phyloP scores from a whole-genome alignment of 2,888 invertebrate genomes.

The Brachypalpus laphriformis region DNA sequence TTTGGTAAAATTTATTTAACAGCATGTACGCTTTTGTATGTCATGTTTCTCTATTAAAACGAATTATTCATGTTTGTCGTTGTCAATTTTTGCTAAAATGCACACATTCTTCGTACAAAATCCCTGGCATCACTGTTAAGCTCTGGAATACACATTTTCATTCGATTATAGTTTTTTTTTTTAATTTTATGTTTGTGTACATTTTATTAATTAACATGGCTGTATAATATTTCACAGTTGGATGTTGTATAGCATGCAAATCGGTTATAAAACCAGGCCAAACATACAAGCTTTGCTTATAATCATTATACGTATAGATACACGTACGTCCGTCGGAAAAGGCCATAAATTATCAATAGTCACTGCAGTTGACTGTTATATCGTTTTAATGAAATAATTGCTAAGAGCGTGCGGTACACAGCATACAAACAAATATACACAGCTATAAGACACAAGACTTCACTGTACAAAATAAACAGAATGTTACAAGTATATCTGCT shows the following conservation, averaged over 20 bases:
- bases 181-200: slow-evolving; percentile 29
- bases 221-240: slow-evolving; percentile 60
- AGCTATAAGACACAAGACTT: not conserved
- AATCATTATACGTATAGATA: slow-evolving; percentile 43
- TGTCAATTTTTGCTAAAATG: slow-evolving; percentile 20
- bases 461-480: slow-evolving; percentile 42
- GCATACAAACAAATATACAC: slow-evolving; percentile 9
- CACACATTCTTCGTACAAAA: not conserved
- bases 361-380: slow-evolving; percentile 76
- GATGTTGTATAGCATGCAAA: slow-evolving; percentile 62
- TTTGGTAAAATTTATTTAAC: not conserved
- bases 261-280: slow-evolving; percentile 62
- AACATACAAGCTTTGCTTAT: slow-evolving; percentile 41
- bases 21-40: not conserved
- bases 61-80: slow-evolving; percentile 27
- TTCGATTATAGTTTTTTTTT: slow-evolving; percentile 7
- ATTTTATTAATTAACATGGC: slow-evolving; percentile 69
- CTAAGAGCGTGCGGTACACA: slow-evolving; percentile 70
- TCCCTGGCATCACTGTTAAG: slow-evolving; percentile 20
- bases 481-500: slow-evolving; percentile 39
- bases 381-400: slow-evolving; percentile 77
- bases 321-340: slow-evolving; percentile 66
- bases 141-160: slow-evolving; percentile 12
- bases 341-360: slow-evolving; percentile 76
- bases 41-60: slow-evolving; percentile 7